Conservation (phyloP, 1,140 invertebrate genomes). For the Lepidotrigona ventralis region DNA sequence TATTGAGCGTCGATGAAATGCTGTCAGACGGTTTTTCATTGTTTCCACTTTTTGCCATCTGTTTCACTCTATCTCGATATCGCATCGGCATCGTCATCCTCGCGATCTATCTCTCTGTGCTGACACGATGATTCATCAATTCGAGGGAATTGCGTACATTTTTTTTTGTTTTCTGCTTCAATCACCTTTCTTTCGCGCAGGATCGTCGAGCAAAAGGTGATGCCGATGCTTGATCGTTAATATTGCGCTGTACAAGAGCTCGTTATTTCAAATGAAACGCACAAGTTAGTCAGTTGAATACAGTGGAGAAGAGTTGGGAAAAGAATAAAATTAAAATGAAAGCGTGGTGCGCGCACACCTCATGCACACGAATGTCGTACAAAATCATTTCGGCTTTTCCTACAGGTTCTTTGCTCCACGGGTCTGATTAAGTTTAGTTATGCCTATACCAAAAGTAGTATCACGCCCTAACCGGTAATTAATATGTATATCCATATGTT, state of each 20-base stretch:
- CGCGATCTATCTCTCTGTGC: background rate
- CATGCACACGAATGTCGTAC: background rate
- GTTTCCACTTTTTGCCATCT: background rate
- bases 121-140: background rate
- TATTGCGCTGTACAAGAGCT: conserved; percentile 15
- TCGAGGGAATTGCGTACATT: no score
- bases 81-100: background rate
- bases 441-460: conserved; percentile 64
- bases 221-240: background rate
- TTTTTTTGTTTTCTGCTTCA: no score
- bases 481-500: conserved; percentile 53
- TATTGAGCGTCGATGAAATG: conserved; percentile 56
- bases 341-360: background rate
- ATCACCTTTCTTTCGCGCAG: background rate
- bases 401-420: background rate
- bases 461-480: conserved; percentile 65
- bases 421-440: conserved; percentile 65
- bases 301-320: background rate
- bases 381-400: background rate
- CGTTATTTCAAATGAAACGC: conserved; percentile 27
- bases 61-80: background rate
- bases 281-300: conserved; percentile 20
- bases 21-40: conserved; percentile 29
- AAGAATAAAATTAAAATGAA: background rate
- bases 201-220: conserved; percentile 4